Evolutionary conservation across 1,140 invertebrate species (phyloP), one percentile per base, ranked within the genome.

Genomic region (Neodiprion pinetum): DNA sequence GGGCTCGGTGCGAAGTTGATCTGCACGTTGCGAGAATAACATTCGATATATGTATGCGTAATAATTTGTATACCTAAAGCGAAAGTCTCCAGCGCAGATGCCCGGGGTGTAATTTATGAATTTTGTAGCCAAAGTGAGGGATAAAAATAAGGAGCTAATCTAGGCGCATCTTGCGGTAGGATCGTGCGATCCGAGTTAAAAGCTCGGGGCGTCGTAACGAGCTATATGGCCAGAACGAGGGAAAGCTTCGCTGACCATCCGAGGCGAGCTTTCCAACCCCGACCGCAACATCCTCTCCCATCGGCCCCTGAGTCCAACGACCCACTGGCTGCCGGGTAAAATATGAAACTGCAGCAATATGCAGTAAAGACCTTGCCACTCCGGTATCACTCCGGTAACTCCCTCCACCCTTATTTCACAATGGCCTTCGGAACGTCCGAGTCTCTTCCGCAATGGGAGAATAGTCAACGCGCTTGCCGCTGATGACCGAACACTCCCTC

Each of bases 301-400:
- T 12, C 8, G 8, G 53, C 4, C n/a, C 53, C 53, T 61, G n/a
- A 61, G 9, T 17, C 53, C 53, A 61, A 61, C 53, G 53, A 61
- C 53, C 53, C 4, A 61, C 53, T 61, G 9, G 53, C 53, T 5
- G 53, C 53, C 11, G n/a, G 53, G 11, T 61, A 61, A 78, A 80
- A 80, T 80, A 80, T 80, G 77, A 79, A 80, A 79, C 77, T 80
- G 77, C 79, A 74, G 77, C 77, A 80, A 80, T 80, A 80, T 80
- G 79, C 77, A 80, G 79, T 80, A 80, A 78, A 79, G 76, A 75
- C 75, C 69, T 70, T 75, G 50, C 75, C 28, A 40, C 28, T 40
- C 53, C 8, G 74, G 72, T 77, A 80, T 76, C 28, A 40, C 28
- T 40, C 28, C 28, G 28, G 28, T 40, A 11, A 14, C 40, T 78